Evolutionary conservation across 2,888 invertebrate species (phyloP), one percentile per base, ranked within the genome.

Genomic region (Rhingia rostrata): DNA sequence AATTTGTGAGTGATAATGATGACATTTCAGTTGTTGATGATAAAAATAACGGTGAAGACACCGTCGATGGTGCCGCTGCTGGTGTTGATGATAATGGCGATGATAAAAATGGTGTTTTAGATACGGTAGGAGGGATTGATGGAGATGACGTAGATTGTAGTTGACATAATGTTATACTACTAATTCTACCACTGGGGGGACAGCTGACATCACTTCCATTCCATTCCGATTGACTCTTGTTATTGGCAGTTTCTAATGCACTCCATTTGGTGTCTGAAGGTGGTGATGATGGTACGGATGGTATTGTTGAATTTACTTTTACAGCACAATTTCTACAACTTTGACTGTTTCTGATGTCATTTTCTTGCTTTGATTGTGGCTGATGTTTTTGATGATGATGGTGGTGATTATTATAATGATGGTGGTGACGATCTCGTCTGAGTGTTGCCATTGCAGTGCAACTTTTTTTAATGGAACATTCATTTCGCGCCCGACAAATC

Each of bases 211-310:
- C 61, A 43, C 33, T 41, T 56, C 66, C 53, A 84, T 74, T 79
- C 64, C 74, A 60, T 41, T 64, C 58, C 70, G 79, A 79, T 79
- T 84, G 79, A 84, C 83, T 70, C 60, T 54, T 58, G 39, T 70
- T 74, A 79, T 79, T 70, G 69, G 60, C 60, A 79, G 64, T 69
- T 60, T 74, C 51, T 43, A 79, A 74, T 53, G 67, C 49, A 83
- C 60, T 53, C 73, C 67, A 69, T 58, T 73, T 72, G 60, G 30
- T 63, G 49, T 39, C 35, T 30, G 58, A 22, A 22, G 22, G 14
- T 53, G 60, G 14, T 35, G 56, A 43, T 58, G 63, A 45, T 53
- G 37, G 39, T 54, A 12, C 35, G 32, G 53, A 70, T 77, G 75
- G 45, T 67, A 37, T 77, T 51, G 58, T 45, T 64, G 83, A 79